Evolutionary conservation across 2,888 invertebrate genomes (phyloP), one percentile per base, ranked within the genome.

Genomic region (Drosophila dives): DNA sequence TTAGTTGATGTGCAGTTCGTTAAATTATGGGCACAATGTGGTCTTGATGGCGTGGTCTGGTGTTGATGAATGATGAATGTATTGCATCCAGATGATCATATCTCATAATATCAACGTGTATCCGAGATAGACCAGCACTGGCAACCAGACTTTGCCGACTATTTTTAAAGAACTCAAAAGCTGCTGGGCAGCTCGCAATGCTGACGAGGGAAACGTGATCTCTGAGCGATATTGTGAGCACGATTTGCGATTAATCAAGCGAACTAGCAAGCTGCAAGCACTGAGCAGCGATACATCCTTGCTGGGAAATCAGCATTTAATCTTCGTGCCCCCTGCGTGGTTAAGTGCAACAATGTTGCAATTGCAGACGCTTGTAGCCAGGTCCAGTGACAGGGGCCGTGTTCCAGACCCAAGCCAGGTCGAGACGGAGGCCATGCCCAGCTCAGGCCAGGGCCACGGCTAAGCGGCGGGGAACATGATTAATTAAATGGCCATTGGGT

Each of bases 201-300:
- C 60, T 71, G 74, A 73, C 58, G 75, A 71, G 77, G 66, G 75
- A 83, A 84, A 90, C 88, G 90, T 88, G 90, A 88, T 89, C 81
- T 65, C 72, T 58, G 65, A 73, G 60, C 77, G 87, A 88, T 88
- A 90, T 85, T 81, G 70, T 67, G 88, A 78, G 87, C 88, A 88
- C 88, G 88, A 90, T 89, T 90, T 72, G 86, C 81, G 89, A 87
- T 87, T 87, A 87, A 87, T 90, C 86, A 86, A 80, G 81, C 81
- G 78, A 77, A 40, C 33, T 17, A 26, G 20, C 53, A 17, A 53
- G 20, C 15, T 5, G 42, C 42, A 6, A 40, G 40, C 32, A 1
- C 11, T 11, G 36, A 36, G 36, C 49, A 59, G 55, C 61, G 58
- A 70, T 61, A 72, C 74, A 86, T 84, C 82, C 85, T 81, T 74